Evolutionary conservation across 2,888 invertebrate genomes (phyloP).

Genomic region (Platycheirus rosarum): DNA sequence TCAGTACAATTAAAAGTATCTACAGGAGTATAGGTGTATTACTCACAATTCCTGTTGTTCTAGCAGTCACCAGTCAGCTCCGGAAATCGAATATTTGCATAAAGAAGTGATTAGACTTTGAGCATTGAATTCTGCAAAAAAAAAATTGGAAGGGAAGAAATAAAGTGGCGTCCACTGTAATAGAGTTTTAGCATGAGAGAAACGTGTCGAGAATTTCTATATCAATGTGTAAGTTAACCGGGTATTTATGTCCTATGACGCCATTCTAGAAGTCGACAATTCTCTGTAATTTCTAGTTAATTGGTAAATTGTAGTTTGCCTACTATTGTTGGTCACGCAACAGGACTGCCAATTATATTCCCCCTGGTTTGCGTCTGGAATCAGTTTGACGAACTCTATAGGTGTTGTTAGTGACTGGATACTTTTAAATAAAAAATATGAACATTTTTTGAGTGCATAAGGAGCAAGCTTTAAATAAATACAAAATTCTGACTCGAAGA

Average conservation of each 20-base stretch:
- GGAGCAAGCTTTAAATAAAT: too few relatives aligned
- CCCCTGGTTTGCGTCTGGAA: neutral
- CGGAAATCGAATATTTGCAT: constrained; percentile 63
- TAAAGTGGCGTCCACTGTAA: constrained; percentile 45
- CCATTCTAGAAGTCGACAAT: constrained; percentile 14
- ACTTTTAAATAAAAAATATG: too few relatives aligned
- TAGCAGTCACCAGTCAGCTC: too few relatives aligned
- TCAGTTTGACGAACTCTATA: neutral
- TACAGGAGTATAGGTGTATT: constrained; percentile 31
- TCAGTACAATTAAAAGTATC: constrained; percentile 17
- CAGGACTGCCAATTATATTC: neutral
- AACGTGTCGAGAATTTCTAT: constrained; percentile 49
- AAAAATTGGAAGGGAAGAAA: constrained; percentile 18
- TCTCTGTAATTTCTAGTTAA: neutral
- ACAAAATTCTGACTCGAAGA: too few relatives aligned
- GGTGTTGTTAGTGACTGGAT: too few relatives aligned
- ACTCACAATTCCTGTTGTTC: constrained; percentile 47
- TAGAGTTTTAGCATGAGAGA: constrained; percentile 18
- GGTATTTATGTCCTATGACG: constrained; percentile 54
- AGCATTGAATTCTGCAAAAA: constrained; percentile 23
- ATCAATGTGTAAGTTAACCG: neutral
- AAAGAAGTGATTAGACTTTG: constrained; percentile 59
- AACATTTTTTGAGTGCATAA: too few relatives aligned
- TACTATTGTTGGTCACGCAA: constrained; percentile 22
- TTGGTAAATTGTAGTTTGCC: constrained; percentile 3